Conservation (phyloP, 1,140 invertebrate genomes). For the Trichonephila clavipes region DNA sequence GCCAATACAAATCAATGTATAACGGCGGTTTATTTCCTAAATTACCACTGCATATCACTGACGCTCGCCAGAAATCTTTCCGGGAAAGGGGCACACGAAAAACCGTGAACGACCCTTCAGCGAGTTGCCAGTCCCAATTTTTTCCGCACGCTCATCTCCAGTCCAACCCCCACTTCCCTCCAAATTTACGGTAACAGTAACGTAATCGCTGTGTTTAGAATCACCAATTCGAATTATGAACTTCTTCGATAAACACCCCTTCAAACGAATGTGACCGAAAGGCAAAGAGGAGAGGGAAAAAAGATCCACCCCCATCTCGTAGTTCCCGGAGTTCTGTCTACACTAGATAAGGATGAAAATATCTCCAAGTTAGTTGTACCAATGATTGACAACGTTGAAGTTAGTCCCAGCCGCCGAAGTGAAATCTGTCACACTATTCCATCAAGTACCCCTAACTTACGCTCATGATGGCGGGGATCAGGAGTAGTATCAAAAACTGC, state of each 20-base stretch:
- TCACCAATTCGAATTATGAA: constrained; percentile 58
- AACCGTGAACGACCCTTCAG: not conserved
- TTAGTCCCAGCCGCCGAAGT: not conserved
- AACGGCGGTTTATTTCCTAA: not conserved
- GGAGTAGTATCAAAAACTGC: not conserved
- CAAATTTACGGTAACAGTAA: constrained; percentile 52
- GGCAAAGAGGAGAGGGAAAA: not conserved
- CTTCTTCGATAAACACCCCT: constrained; percentile 8
- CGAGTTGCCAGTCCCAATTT: constrained; percentile 6
- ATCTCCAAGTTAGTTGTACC: not conserved
- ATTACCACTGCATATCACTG: not conserved
- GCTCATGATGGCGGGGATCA: not conserved
- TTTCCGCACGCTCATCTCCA: not conserved
- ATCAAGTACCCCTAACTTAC: not conserved
- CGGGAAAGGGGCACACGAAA: not conserved
- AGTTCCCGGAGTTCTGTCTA: constrained; percentile 58
- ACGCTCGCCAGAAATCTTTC: constrained; percentile 11
- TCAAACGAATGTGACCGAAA: constrained; percentile 37
- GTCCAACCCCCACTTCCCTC: not conserved
- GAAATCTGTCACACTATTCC: constrained; percentile 49
- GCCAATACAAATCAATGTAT: not conserved
- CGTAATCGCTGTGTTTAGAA: constrained; percentile 61
- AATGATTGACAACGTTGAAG: constrained; percentile 47
- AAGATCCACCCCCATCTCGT: not conserved
- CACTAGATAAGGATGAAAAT: constrained; percentile 47